Percentiles rank a stretch among this genome's conserved stretches.
Conservation (phyloP, 2,797 vertebrate species). For the Orestias chungarensis region DNA sequence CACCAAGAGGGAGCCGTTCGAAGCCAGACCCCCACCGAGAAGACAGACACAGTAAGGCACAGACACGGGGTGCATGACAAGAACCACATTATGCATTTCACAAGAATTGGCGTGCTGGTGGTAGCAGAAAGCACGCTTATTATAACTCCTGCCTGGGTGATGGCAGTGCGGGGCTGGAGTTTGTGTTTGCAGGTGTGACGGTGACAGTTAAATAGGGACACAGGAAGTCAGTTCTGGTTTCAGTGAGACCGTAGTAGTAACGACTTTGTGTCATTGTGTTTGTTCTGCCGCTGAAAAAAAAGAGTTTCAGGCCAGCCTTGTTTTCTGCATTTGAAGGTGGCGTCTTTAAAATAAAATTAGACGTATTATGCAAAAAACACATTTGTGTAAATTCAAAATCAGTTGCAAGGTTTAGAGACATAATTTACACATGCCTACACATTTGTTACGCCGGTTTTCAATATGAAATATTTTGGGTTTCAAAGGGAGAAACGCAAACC, state of each 20-base stretch:
- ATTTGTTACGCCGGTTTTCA: constrained; percentile 26
- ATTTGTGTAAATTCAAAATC: neutral
- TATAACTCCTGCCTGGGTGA: constrained; percentile 6
- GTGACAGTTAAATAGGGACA: constrained; percentile 50
- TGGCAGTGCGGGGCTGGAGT: constrained; percentile 18
- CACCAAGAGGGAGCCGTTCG: constrained; percentile 81
- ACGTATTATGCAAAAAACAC: neutral
- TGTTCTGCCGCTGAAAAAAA: constrained; percentile 27
- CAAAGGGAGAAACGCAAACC: constrained; percentile 52
- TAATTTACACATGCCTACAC: constrained; percentile 12
- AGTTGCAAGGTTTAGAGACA: constrained; percentile 17
- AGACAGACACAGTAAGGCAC: constrained; percentile 90
- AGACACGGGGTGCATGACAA: neutral
- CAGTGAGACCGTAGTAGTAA: constrained; percentile 44
- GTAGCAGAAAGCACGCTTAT: neutral
- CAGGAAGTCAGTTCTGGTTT: constrained; percentile 61
- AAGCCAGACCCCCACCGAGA: constrained; percentile 85
- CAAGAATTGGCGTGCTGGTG: neutral
- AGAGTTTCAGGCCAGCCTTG: neutral
- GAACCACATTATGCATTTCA: constrained; percentile 4
- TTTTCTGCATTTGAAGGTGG: neutral
- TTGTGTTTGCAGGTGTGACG: constrained; percentile 43
- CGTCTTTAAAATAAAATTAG: neutral
- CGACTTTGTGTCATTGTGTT: constrained; percentile 56
- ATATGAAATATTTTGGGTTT: constrained; percentile 8